Conservation (phyloP, 2,113 vertebrate genomes). For the Agapornis roseicollis region DNA sequence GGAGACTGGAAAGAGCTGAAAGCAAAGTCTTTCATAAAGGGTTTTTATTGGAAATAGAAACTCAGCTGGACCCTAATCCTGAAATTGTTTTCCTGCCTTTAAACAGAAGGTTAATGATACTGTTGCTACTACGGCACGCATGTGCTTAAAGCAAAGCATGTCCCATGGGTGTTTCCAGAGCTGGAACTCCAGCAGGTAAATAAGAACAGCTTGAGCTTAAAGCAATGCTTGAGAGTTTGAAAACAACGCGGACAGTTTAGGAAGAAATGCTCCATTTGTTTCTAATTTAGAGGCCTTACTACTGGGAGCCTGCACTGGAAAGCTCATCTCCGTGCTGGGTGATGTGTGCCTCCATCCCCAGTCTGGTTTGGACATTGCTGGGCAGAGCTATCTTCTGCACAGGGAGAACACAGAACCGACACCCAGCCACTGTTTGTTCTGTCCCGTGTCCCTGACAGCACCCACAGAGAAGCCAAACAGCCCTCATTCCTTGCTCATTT, state of each 20-base stretch:
- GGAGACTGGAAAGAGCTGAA: background rate
- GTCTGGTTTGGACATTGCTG: background rate
- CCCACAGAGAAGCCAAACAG: background rate
- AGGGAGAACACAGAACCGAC: background rate
- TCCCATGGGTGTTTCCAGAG: background rate
- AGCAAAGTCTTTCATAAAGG: background rate
- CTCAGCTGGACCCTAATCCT: background rate
- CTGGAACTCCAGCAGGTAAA: background rate
- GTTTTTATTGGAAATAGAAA: background rate
- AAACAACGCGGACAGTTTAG: background rate
- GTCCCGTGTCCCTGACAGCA: background rate
- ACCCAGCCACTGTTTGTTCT: background rate
- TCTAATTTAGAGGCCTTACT: background rate
- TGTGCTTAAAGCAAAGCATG: background rate
- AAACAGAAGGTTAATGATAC: background rate
- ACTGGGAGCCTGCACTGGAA: background rate
- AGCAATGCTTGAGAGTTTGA: background rate
- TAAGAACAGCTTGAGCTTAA: background rate
- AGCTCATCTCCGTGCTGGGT: background rate
- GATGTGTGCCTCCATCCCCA: background rate
- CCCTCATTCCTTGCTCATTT: rapidly evolving
- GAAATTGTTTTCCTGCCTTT: background rate
- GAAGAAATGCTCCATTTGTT: background rate
- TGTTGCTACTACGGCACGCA: background rate
- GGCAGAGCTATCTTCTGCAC: background rate